phyloP scores from a whole-genome alignment of 2,797 vertebrate genomes.

The Anguilla marmorata region DNA sequence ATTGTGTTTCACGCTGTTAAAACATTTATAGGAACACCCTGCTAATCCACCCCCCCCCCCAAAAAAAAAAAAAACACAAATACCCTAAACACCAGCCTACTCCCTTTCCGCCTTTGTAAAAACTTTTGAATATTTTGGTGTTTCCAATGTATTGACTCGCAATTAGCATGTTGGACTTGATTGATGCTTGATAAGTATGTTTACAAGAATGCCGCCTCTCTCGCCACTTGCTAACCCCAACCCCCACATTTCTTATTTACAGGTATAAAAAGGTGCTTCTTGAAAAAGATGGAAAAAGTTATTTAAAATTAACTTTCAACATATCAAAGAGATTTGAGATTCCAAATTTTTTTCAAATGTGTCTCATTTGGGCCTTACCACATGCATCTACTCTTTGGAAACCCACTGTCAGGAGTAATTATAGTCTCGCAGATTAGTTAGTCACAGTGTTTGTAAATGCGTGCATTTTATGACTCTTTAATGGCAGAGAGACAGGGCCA shows the following conservation, averaged over 20 bases:
- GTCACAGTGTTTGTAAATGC: not conserved
- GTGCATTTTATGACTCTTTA: constrained; percentile 31
- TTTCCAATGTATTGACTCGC: not conserved
- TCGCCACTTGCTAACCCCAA: not conserved
- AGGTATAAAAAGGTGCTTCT: too few relatives aligned
- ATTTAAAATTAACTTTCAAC: constrained; percentile 46
- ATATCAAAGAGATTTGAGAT: not conserved
- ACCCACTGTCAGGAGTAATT: constrained; percentile 64
- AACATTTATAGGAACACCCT: constrained; percentile 38
- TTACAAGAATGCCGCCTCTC: not conserved
- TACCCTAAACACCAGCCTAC: not conserved
- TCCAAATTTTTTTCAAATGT: constrained; percentile 39
- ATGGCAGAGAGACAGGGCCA: not conserved
- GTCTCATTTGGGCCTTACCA: constrained; percentile 58
- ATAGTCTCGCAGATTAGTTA: constrained; percentile 52
- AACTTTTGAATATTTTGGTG: not conserved
- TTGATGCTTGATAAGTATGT: not conserved
- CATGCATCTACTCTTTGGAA: constrained; percentile 65
- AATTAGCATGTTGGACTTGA: not conserved
- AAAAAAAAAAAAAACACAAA: not conserved
- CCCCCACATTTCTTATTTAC: not conserved
- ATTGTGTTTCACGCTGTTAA: constrained; percentile 40
- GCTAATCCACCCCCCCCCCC: not conserved
- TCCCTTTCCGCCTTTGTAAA: too few relatives aligned
- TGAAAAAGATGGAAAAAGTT: constrained; percentile 29